Conservation (phyloP, 2,797 vertebrate species). For the Rhynchotus rufescens region DNA sequence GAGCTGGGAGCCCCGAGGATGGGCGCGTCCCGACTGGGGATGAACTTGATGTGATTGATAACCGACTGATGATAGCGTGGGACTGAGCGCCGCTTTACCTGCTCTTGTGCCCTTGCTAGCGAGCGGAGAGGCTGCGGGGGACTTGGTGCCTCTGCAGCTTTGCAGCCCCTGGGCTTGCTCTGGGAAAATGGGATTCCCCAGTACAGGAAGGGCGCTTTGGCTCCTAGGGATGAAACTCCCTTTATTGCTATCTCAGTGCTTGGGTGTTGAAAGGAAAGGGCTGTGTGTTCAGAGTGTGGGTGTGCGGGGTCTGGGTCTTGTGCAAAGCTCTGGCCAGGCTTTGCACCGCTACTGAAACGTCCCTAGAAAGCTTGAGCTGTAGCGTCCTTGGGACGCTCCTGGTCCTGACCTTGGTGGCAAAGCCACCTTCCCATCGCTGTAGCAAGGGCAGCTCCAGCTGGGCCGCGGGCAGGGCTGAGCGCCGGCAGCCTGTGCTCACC, state of each 20-base stretch:
- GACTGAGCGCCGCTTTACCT: fast-evolving
- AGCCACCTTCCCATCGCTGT: fast-evolving
- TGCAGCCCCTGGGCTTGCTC: background rate
- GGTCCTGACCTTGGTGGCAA: background rate
- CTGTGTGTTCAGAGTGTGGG: fast-evolving
- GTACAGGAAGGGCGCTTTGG: background rate
- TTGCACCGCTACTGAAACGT: background rate
- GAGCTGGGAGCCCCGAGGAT: background rate
- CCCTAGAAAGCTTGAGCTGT: background rate
- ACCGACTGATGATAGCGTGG: background rate
- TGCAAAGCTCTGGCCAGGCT: fast-evolving
- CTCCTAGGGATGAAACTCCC: fast-evolving
- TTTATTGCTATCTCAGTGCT: background rate
- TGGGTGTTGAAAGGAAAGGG: background rate
- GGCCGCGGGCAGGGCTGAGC: background rate
- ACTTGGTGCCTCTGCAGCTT: background rate
- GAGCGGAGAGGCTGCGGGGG: background rate
- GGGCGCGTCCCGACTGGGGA: background rate
- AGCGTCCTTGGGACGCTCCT: background rate
- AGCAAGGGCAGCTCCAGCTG: background rate
- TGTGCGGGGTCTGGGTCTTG: fast-evolving
- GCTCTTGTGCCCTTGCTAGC: fast-evolving
- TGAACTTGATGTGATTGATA: fast-evolving
- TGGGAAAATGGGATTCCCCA: too few species aligned
- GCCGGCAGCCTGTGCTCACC: background rate